Percentiles rank a stretch among this genome's conserved stretches.
These are phyloP conservation scores for Mythimna albipuncta DNA, from an alignment of 2,888 invertebrate species.

Conservation along the genomic window DNA sequence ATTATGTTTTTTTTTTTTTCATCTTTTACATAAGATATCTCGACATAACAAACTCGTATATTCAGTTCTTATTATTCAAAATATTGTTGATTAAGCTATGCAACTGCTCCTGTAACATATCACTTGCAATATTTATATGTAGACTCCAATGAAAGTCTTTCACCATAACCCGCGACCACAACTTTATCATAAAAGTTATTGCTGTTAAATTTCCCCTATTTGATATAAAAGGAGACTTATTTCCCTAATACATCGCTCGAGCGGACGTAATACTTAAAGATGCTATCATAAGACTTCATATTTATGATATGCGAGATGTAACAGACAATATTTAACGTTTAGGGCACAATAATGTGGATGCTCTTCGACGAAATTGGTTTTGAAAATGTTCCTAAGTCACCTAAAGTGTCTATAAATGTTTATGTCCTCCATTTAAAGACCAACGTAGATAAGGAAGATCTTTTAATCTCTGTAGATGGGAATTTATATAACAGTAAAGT, in stretches of 20 bases:
- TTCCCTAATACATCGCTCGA: constrained; percentile 80
- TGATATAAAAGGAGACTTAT: constrained; percentile 81
- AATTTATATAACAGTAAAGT: constrained; percentile 41
- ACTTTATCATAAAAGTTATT: constrained; percentile 71
- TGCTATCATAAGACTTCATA: constrained; percentile 74
- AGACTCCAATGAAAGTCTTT: constrained; percentile 65
- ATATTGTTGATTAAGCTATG: neutral
- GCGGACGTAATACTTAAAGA: constrained; percentile 69
- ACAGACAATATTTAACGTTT: constrained; percentile 66
- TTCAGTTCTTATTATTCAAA: neutral
- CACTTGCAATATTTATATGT: constrained; percentile 46
- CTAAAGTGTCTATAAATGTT: constrained; percentile 56
- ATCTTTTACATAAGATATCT: neutral
- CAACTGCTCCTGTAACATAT: constrained; percentile 12
- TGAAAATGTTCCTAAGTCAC: constrained; percentile 53
- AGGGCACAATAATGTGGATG: constrained; percentile 56
- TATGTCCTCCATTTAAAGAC: constrained; percentile 43
- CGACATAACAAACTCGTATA: neutral
- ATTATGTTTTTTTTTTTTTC: neutral
- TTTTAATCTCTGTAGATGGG: constrained; percentile 36
- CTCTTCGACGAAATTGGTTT: constrained; percentile 52
- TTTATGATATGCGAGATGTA: constrained; percentile 77
- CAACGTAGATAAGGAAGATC: constrained; percentile 36
- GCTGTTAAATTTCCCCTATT: constrained; percentile 77
- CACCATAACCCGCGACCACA: constrained; percentile 60